Base-by-base conservation (phyloP, 2,797 vertebrate species). In the Eulemur albifrons region DNA sequence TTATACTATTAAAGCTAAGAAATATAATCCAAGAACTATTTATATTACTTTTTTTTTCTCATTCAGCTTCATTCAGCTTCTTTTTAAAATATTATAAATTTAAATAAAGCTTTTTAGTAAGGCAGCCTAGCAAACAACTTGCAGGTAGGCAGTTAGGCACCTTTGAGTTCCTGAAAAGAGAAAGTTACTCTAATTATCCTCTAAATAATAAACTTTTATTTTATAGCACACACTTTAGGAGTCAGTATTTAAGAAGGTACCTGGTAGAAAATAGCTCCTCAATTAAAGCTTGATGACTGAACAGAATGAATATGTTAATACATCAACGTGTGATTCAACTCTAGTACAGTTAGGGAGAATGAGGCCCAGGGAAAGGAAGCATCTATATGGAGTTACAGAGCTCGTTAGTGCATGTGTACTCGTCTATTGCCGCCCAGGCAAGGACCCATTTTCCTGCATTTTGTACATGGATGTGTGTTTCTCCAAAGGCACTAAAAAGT, bases 191-290 rank as follows among this genome's bases (percentile, higher is more conserved):
- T 81, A 80, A 72, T 57, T 43, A 43, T 48, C 30, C 13, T 65
- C 30, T 76, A 52, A 96, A 23, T 93, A 14, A 45, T 72, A 57
- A 89, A 40, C 13, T 83, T 86, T 5, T 38, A 52, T 75, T 92
- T 92, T 50, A 2, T 70, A 48, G 32, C 2, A 88, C 8, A 17
- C 77, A 12, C 7, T 61, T 83, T 86, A 27, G 30, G 48, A 77
- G 35, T 80, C 57, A 82, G 10, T n/a, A 17, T 84, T 95, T 89
- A 88, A 20, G 77, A 59, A 43, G 40, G 5, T 52, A 77, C 5
- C 48, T 70, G 7, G 14, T 61, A 48, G 21, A 69, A 91, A 77
- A 79, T 87, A 89, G 15, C 43, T 73, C 11, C 45, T 73, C 10
- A 61, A 11, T 63, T 90, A 65, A 93, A 89, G 27, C 2, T 57